phyloP scores from a whole-genome alignment of 1,140 invertebrate genomes.

The Cotesia typhae region DNA sequence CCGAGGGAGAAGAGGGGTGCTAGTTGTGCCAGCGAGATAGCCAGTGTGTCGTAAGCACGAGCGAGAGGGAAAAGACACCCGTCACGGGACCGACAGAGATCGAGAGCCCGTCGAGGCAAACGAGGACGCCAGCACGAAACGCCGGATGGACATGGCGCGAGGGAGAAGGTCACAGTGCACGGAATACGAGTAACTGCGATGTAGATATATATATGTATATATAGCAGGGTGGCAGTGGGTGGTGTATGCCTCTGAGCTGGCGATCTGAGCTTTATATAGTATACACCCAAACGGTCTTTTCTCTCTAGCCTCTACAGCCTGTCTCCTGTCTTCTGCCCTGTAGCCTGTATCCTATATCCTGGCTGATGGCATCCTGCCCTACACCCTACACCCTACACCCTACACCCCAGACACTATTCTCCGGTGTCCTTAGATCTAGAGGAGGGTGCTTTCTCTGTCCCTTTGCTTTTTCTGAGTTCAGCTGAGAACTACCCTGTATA shows the following conservation, averaged over 20 bases:
- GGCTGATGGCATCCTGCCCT: too few species aligned
- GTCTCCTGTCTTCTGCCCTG: conserved; percentile 10
- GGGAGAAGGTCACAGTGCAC: conserved; percentile 40
- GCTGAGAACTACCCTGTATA: too few species aligned
- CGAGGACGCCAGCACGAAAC: conserved; percentile 22
- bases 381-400: neutral
- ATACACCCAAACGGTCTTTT: neutral
- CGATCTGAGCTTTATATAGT: neutral
- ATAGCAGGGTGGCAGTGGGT: too few species aligned
- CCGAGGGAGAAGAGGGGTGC: too few species aligned
- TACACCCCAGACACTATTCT: neutral
- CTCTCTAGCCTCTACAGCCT: conserved; percentile 12
- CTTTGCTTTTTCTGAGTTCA: too few species aligned
- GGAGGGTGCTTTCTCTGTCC: too few species aligned
- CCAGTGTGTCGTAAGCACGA: neutral
- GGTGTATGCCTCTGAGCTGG: too few species aligned
- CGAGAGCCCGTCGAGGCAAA: neutral
- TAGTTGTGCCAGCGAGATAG: too few species aligned
- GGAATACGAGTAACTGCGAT: conserved; percentile 31
- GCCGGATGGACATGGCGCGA: conserved; percentile 33
- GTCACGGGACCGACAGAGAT: conserved; percentile 24
- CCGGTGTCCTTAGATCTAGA: too few species aligned
- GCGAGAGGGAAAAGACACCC: conserved; percentile 34
- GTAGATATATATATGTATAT: conserved; percentile 11
- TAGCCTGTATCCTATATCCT: conserved; percentile 16